Evolutionary conservation across 2,797 vertebrate genomes (phyloP).

Genomic region (Malacoraja senta): DNA sequence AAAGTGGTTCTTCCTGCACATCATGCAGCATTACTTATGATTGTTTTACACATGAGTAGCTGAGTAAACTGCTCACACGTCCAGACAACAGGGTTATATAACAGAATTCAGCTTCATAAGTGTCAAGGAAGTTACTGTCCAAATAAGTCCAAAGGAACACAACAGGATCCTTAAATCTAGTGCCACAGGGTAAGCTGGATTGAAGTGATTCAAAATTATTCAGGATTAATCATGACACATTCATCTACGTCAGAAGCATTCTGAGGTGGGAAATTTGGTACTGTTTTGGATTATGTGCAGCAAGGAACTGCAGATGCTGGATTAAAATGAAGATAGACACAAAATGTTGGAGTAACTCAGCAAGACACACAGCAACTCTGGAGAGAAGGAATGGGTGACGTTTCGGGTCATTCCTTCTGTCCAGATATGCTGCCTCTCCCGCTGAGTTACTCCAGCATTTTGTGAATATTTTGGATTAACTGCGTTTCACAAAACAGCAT

Average conservation of each 20-base stretch:
- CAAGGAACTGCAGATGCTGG: too few species aligned
- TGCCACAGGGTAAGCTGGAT: neutral
- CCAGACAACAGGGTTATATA: conserved; percentile 11
- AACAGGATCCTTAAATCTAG: neutral
- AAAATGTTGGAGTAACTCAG: too few species aligned
- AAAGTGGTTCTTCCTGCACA: neutral
- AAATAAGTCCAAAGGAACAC: neutral
- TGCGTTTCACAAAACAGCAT: neutral
- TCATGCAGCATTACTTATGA: neutral
- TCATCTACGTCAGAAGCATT: neutral
- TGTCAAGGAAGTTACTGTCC: neutral
- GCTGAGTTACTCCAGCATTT: too few species aligned
- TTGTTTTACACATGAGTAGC: neutral
- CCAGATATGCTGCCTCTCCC: too few species aligned
- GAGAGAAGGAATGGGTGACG: too few species aligned
- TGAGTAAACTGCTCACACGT: neutral
- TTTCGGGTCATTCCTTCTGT: too few species aligned
- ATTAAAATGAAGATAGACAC: too few species aligned
- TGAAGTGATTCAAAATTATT: neutral
- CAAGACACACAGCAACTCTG: too few species aligned
- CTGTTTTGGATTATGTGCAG: neutral
- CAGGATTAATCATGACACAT: neutral
- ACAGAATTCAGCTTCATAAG: neutral
- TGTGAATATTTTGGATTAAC: neutral
- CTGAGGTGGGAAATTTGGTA: too few species aligned